Base-by-base conservation (phyloP, 2,888 invertebrate species). In the Thera obeliscata region DNA sequence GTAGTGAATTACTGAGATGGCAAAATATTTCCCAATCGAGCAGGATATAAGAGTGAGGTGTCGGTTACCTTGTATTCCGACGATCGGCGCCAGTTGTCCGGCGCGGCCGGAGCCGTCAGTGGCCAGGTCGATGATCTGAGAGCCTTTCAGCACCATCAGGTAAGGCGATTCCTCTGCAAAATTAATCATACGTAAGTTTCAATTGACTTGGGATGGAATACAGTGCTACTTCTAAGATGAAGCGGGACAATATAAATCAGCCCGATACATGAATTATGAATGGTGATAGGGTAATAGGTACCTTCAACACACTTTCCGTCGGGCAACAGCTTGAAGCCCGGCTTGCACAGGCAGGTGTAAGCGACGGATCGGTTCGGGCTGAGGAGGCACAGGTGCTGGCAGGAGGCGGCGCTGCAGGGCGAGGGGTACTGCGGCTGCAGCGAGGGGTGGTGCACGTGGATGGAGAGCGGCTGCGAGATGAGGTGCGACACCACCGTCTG, bases 401-500 rank as follows among this genome's bases (percentile, higher is more conserved):
- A 99, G 0, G 87, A 64, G 54, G 78, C 87, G 11, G 71, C 70
- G 11, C 87, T 92, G 87, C 99, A 99, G 0, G 99, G 98, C 73
- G 96, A 96, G 0, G 94, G 88, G 12, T 95, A 94, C 69, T 95
- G 90, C 0, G 99, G 99, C 87, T 99, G 99, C 59, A 99, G 92
- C 0, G 98, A 97, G 0, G 98, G 98, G 88, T 99, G 99, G 78
- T 98, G 98, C 0, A 99, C 98, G 81, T 98, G 98, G 71, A 99
- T 98, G 7, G 98, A 98, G 3, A 99, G 94, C 0, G 99, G 99
- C 88, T 99, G 98, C 2, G 98, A 98, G 74, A 99, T 98, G 65
- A 98, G 93, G 86, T 99, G 98, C 0, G 98, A 98, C 0, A 99
- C 97, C 1, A 99, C 98, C 0, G 98, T 98, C 86, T 98, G 98